Base-by-base conservation (phyloP, 2,888 invertebrate species). In the Volucella inflata region DNA sequence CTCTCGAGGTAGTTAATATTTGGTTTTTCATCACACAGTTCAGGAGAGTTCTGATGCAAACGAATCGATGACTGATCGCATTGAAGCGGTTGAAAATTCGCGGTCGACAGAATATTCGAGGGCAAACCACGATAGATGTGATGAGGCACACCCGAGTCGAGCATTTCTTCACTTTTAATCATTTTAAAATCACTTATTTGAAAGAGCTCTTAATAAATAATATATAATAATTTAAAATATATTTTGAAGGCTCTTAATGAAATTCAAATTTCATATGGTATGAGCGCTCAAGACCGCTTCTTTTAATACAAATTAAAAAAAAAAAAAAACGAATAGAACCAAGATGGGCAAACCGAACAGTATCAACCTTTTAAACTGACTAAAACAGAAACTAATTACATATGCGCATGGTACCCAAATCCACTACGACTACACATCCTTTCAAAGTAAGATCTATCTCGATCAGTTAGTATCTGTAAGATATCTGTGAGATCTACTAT, bases 151-250 rank as follows among this genome's bases (percentile, higher is more conserved):
- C 88, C 87, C 51, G 89, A 70, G 53, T 91, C 91, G 48, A 90
- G 88, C 76, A 90, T 87, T 70, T 91, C 91, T 88, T 91, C 91
- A 89, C 90, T 91, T 89, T 91, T 91, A 40, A 91, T 91, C 91
- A 91, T 91, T 36, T 78, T 59, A n/a, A 4, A 36, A 38, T 40
- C 70, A 78, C 64, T 42, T 38, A 51, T 40, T 36, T 16, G 14
- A 8, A 4, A 48, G 38, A 40, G 40, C 12, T 38, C 14, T 17
- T 21, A 44, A 2, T 50, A 17, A 36, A 16, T 4, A 60, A 65
- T 42, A 51, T 57, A n/a, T 2, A 48, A 6, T 44, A 48, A n/a
- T 30, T 48, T 59, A 11, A 40, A 60, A 16, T 14, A 30, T 53
- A 68, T 42, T 67, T 17, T 50, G 10, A 8, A 10, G 16, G n/a